phyloP scores from a whole-genome alignment of 2,888 invertebrate species.

The Drosophila vallismaia region DNA sequence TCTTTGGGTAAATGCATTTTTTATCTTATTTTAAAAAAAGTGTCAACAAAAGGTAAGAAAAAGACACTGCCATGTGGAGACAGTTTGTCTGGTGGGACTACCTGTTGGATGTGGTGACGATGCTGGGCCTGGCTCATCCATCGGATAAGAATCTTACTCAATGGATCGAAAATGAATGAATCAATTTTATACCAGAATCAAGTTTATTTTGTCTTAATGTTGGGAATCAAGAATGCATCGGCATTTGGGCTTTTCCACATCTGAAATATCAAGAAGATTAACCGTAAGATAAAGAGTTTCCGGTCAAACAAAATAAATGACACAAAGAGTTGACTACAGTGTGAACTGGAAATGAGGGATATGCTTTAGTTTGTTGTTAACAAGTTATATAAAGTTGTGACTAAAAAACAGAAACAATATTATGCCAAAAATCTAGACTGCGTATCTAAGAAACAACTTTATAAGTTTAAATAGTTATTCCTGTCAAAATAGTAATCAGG shows the following conservation, averaged over 20 bases:
- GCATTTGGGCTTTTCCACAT: constrained; percentile 57
- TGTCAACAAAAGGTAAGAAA: background rate
- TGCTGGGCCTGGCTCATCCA: constrained; percentile 34
- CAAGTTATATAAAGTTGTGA: too few relatives aligned
- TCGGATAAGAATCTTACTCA: constrained; percentile 40
- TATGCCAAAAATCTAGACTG: too few relatives aligned
- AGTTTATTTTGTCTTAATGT: constrained; percentile 62
- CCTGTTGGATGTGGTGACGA: constrained; percentile 39
- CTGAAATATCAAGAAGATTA: constrained; percentile 77
- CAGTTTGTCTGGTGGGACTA: constrained; percentile 43
- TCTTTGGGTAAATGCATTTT: constrained; percentile 1
- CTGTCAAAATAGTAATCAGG: background rate
- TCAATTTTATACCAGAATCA: constrained; percentile 64
- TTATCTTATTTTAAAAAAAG: background rate
- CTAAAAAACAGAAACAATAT: too few relatives aligned
- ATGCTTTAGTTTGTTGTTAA: too few relatives aligned
- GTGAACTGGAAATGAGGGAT: constrained; percentile 17
- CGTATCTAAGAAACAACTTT: too few relatives aligned
- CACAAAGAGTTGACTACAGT: constrained; percentile 51
- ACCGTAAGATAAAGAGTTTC: constrained; percentile 80
- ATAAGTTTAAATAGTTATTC: background rate
- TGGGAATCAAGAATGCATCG: constrained; percentile 65
- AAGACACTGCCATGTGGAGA: constrained; percentile 29
- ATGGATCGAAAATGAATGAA: constrained; percentile 67
- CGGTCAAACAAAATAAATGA: constrained; percentile 72